Conservation (phyloP, 2,888 invertebrate genomes). For the Drosophila suboccidentalis region DNA sequence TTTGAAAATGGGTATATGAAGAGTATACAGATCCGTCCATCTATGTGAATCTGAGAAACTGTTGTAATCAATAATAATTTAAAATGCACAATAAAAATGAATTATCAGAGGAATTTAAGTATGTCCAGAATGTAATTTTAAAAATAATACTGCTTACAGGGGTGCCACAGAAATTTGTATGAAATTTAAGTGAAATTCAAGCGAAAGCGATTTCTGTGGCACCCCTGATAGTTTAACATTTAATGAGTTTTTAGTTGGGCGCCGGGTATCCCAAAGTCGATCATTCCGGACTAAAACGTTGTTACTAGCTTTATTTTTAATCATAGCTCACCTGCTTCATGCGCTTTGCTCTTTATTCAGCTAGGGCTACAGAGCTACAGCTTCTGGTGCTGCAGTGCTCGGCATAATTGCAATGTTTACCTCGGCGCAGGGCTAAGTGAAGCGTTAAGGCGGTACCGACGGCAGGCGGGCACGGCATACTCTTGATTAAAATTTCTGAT, state of each 20-base stretch:
- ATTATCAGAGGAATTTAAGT: too few relatives aligned
- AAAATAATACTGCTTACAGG: too few relatives aligned
- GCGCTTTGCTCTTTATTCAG: constrained; percentile 61
- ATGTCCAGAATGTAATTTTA: too few relatives aligned
- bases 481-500: constrained; percentile 81
- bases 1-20: neutral
- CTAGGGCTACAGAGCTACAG: constrained; percentile 23
- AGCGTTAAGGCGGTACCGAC: constrained; percentile 67
- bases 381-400: constrained; percentile 44
- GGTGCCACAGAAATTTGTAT: too few relatives aligned
- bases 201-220: too few relatives aligned
- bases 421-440: constrained; percentile 70
- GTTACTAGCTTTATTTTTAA: constrained; percentile 57
- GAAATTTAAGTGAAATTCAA: too few relatives aligned
- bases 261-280: neutral
- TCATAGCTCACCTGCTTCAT: constrained; percentile 67
- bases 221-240: too few relatives aligned
- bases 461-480: constrained; percentile 33
- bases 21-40: neutral
- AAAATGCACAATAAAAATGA: too few relatives aligned
- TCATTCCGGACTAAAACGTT: neutral
- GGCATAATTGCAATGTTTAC: constrained; percentile 79
- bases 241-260: neutral
- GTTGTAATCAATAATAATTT: too few relatives aligned
- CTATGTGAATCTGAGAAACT: neutral